Base-by-base conservation (phyloP, 2,888 invertebrate species). In the Drosophila mimica region DNA sequence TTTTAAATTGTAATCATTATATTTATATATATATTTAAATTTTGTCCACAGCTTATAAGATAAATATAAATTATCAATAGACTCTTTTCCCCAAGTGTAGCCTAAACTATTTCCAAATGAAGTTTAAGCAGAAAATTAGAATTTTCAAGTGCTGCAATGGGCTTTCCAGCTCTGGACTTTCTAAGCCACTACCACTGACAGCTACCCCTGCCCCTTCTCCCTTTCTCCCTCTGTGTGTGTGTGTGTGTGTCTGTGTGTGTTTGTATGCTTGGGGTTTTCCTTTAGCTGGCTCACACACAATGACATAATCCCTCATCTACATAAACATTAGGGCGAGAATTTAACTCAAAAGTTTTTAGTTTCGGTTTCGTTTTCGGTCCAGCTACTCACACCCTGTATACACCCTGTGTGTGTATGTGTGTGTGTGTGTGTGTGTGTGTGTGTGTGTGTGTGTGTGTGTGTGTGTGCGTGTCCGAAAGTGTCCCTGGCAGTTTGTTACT, bases 281-380 rank as follows among this genome's bases (percentile, higher is more conserved):
- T 68, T 49, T 25, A 59, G 20, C 78, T 59, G 59, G 59, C 53
- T 63, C 65, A 52, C 78, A 75, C 71, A 90, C 90, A 86, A 86
- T 88, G 90, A 89, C 89, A 90, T 90, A 91, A 91, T 90, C 91
- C 90, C 91, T 91, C 91, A 88, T 91, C 89, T 89, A 82, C 88
- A 88, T 91, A 88, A 91, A 90, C 89, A 88, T 89, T 88, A 89
- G 82, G 86, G 81, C 83, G 78, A 79, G 89, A 88, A 87, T 90
- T 90, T 89, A 88, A 90, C 91, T 90, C 91, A 89, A 87, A 87
- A 90, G 89, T 88, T 88, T 88, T 90, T 90, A 89, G 91, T 88
- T 90, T 89, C 82, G 82, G 78, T 88, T 89, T 89, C 91, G 85
- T 82, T 88, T 88, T 90, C 75, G 74, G 89, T 81, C 90, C 83